phyloP scores from a whole-genome alignment of 2,888 invertebrate genomes.

The Crocallis elinguaria region DNA sequence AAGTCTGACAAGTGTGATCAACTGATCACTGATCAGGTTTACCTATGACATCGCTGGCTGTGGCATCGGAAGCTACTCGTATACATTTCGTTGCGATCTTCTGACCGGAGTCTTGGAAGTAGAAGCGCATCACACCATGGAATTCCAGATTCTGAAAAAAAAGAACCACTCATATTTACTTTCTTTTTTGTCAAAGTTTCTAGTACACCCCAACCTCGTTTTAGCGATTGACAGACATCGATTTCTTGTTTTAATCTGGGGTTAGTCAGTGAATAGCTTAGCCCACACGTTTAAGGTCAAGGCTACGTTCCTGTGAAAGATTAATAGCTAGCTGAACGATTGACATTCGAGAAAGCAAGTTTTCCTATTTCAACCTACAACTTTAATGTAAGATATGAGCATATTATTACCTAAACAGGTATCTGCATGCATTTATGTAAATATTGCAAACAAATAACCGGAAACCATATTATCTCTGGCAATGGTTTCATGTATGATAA shows the following conservation, averaged over 20 bases:
- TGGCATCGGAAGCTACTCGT: conserved; percentile 98
- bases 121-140: conserved; percentile 99
- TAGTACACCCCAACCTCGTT: background rate
- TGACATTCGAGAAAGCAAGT: background rate
- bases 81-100: conserved; percentile 99
- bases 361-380: no score
- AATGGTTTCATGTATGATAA: conserved; percentile 42
- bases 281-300: conserved; percentile 2
- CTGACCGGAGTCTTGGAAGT: conserved; percentile 99
- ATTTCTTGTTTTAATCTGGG: conserved; percentile 2
- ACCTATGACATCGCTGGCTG: conserved; percentile 97
- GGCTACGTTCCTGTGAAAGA: background rate
- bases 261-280: background rate
- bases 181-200: background rate
- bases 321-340: background rate
- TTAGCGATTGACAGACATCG: no score
- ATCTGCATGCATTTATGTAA: conserved; percentile 6
- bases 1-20: no score
- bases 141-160: conserved; percentile 96
- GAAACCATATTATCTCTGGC: conserved; percentile 41
- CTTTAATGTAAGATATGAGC: no score
- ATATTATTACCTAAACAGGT: no score
- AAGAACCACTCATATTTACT: background rate
- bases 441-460: conserved; percentile 33
- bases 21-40: no score